Conservation (phyloP, 2,888 invertebrate genomes). For the Mantis religiosa region DNA sequence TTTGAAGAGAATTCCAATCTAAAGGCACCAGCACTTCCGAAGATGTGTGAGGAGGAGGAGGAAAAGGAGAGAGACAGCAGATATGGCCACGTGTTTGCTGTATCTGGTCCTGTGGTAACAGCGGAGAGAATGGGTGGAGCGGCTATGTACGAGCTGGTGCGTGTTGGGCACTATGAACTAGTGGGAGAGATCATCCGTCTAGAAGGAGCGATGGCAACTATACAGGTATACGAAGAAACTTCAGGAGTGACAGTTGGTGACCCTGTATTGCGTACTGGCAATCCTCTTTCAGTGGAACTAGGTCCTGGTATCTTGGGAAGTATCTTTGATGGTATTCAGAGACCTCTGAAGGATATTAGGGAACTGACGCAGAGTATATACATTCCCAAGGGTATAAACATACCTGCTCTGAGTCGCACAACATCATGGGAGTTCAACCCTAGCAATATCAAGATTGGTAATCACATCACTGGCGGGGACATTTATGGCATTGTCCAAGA, state of each 20-base stretch:
- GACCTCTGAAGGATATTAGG: constrained; percentile 94
- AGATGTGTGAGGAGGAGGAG: no score
- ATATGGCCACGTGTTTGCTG: constrained; percentile 94
- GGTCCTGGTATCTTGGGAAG: constrained; percentile 99
- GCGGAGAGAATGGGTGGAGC: constrained; percentile 99
- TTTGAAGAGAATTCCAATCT: neutral
- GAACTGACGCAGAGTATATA: constrained; percentile 94
- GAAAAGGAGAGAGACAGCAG: constrained; percentile 82
- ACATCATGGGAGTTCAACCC: constrained; percentile 91
- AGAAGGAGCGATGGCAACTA: constrained; percentile 99
- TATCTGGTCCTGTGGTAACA: constrained; percentile 98
- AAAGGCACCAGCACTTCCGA: constrained; percentile 52
- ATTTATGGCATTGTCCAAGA: constrained; percentile 94
- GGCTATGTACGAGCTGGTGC: constrained; percentile 99
- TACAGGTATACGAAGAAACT: constrained; percentile 94
- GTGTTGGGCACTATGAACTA: constrained; percentile 95
- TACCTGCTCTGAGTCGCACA: constrained; percentile 80
- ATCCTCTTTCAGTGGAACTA: constrained; percentile 96
- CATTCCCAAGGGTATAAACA: constrained; percentile 98
- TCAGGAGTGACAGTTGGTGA: constrained; percentile 99
- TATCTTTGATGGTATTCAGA: constrained; percentile 99
- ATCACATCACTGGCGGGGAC: constrained; percentile 98
- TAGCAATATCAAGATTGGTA: constrained; percentile 78
- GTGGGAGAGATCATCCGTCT: constrained; percentile 99
- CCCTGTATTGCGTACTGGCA: constrained; percentile 96